Evolutionary conservation across 37 sponge, comb jelly and placozoan species (phyloP).

Genomic region (Spongia lamella): DNA sequence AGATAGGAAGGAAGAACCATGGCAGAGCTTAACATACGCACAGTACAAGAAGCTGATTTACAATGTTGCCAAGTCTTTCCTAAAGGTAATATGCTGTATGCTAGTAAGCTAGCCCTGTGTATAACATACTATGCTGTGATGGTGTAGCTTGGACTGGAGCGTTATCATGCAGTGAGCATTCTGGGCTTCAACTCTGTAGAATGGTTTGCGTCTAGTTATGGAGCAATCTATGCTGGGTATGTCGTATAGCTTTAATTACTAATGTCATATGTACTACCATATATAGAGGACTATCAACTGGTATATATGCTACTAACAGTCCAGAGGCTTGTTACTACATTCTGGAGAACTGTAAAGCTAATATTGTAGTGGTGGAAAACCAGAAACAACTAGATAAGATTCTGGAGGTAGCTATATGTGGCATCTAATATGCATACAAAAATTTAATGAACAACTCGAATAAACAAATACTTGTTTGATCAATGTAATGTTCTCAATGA

Average conservation of each 20-base stretch:
- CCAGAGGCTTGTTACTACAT: constrained; percentile 80
- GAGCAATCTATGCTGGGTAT: neutral
- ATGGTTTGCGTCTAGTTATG: neutral
- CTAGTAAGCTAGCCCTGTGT: no score
- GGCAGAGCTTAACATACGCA: no score
- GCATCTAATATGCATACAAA: no score
- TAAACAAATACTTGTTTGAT: no score
- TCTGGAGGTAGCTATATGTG: constrained; percentile 61
- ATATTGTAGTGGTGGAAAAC: constrained; percentile 78
- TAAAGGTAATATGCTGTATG: no score
- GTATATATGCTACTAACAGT: constrained; percentile 75
- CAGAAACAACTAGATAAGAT: constrained; percentile 82
- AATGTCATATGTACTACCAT: neutral
- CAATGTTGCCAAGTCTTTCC: no score
- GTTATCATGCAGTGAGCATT: constrained; percentile 59
- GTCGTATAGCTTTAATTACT: neutral
- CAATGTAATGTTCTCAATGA: no score
- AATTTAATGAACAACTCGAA: no score
- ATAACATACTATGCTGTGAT: no score
- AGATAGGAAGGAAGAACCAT: no score
- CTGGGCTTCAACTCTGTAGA: constrained; percentile 84
- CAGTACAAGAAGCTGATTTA: no score
- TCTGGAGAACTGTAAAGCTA: constrained; percentile 55
- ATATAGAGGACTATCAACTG: constrained; percentile 70
- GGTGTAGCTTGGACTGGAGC: constrained; percentile 78